Base-by-base conservation (phyloP, 2,888 invertebrate genomes). In the Gymnocheta viridis region DNA sequence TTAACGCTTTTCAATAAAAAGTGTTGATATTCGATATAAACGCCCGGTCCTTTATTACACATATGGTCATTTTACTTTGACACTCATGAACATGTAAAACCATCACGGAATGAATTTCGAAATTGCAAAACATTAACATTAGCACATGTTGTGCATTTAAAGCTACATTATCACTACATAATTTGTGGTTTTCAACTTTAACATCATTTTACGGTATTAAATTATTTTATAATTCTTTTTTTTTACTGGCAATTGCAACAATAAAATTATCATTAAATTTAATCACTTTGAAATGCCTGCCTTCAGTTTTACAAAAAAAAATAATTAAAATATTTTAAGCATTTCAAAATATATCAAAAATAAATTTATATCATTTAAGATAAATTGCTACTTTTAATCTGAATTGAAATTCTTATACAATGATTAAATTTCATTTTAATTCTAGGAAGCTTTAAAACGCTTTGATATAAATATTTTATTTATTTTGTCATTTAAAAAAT, bases 101-200 rank as follows among this genome's bases (percentile, higher is more conserved):
- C 29, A 44, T 66, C 54, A 22, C 35, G 7, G 32, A 22, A 17
- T 38, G 44, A 29, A 66, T 56, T 66, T 9, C 60, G 51, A 19
- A 47, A 58, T 38, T 38, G 49, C 27, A 22, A 69, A 70, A 60
- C 29, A 54, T 49, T 62, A 24, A 62, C 51, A 70, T 64, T 32
- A 64, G 44, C 32, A 62, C 19, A 72, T 66, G 56, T 14, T 58
- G 64, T 72, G 64, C 72, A 80, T 58, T 66, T 80, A 49, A 56
- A 72, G 56, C n/a, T 58, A 19, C 47, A 66, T 56, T 80, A 80
- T 69, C 69, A 70, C 64, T 58, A 79, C 38, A 72, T 79, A 74
- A 82, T 83, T 79, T 83, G 82, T 64, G 82, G 82, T 74, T 70
- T 74, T 74, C 14, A 51, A 62, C 64, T 56, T 64, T 76, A 70